Conservation (phyloP, 2,797 vertebrate species). For the Eulemur coronatus region DNA sequence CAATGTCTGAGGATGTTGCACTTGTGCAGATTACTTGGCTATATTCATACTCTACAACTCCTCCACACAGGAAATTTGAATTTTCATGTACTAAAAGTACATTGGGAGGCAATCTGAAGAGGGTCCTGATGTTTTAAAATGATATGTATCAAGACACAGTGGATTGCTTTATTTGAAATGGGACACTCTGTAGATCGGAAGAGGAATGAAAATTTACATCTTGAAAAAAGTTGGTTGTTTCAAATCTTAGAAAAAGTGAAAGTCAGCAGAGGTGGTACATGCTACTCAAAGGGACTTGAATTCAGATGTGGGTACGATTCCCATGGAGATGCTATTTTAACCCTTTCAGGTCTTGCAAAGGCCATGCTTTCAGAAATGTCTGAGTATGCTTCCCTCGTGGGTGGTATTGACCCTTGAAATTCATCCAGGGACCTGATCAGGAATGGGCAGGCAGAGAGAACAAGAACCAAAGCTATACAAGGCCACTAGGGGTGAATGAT, state of each 20-base stretch:
- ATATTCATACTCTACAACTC: not conserved
- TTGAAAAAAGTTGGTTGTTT: constrained; percentile 7
- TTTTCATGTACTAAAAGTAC: constrained; percentile 22
- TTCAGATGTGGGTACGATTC: not conserved
- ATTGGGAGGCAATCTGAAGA: not conserved
- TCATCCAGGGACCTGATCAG: not conserved
- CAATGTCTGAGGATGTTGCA: not conserved
- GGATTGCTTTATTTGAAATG: constrained; percentile 26
- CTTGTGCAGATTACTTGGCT: not conserved
- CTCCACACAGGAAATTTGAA: not conserved
- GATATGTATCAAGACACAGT: not conserved
- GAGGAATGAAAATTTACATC: constrained; percentile 41
- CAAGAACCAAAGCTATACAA: not conserved
- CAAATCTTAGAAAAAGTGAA: constrained; percentile 32
- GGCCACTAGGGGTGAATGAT: not conserved
- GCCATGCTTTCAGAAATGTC: not conserved
- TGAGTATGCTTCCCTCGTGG: accelerated
- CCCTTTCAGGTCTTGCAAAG: not conserved
- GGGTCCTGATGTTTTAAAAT: constrained; percentile 46
- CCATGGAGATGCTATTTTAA: not conserved
- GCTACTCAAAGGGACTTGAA: not conserved
- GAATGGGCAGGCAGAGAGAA: not conserved
- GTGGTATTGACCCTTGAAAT: not conserved
- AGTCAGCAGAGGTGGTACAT: constrained; percentile 11
- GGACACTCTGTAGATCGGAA: constrained; percentile 10